Conservation (phyloP, 2,797 vertebrate species). For the Danionella dracula region DNA sequence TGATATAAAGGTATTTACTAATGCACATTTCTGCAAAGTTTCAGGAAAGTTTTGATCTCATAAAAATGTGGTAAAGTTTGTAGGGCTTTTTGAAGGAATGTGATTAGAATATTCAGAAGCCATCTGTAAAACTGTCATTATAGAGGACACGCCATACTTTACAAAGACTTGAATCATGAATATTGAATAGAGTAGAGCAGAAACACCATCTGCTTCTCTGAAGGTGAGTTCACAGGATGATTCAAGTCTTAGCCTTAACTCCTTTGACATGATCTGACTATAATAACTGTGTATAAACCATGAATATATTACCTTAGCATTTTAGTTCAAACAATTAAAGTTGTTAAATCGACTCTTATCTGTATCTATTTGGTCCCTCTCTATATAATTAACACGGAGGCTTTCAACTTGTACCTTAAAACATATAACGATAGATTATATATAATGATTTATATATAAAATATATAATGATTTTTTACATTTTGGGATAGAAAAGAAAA, state of each 20-base stretch:
- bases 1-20: too few species aligned
- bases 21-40: too few species aligned
- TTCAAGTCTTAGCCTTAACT: too few species aligned
- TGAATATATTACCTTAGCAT: neutral
- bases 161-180: conserved; percentile 31
- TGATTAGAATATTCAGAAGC: conserved; percentile 19
- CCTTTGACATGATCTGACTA: neutral
- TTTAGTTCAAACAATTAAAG: too few species aligned
- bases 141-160: conserved; percentile 17
- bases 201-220: conserved; percentile 26
- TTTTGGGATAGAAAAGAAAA: too few species aligned
- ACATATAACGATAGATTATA: too few species aligned
- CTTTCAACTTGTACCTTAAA: too few species aligned
- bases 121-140: conserved; percentile 39
- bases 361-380: too few species aligned
- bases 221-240: neutral
- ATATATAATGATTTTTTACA: too few species aligned
- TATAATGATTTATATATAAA: too few species aligned
- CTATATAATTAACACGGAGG: too few species aligned
- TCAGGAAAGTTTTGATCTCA: neutral
- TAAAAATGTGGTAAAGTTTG: conserved; percentile 26
- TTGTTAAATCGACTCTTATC: too few species aligned
- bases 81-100: conserved; percentile 21
- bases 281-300: neutral
- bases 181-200: neutral